Evolutionary conservation across 2,888 invertebrate species (phyloP).

Genomic region (Hyalella azteca): DNA sequence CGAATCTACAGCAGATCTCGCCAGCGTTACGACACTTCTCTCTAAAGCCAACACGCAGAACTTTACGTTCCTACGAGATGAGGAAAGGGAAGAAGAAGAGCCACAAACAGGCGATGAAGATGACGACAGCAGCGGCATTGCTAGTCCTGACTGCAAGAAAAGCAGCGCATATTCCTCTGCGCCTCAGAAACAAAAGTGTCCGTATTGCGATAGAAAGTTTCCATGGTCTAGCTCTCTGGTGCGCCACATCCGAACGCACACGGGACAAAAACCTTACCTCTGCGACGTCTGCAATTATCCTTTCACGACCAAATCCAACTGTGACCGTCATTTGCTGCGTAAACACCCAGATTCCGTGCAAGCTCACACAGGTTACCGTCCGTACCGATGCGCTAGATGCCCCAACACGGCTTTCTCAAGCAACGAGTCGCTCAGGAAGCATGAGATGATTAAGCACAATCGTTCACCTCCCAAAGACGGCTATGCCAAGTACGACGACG

Average conservation of each 20-base stretch:
- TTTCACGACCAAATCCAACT: constrained; percentile 96
- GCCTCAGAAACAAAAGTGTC: constrained; percentile 91
- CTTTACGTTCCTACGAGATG: constrained; percentile 69
- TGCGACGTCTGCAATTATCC: constrained; percentile 90
- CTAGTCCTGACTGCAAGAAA: constrained; percentile 70
- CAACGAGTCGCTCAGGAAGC: constrained; percentile 55
- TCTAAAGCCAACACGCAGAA: constrained; percentile 74
- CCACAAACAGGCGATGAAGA: constrained; percentile 63
- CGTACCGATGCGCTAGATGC: constrained; percentile 53
- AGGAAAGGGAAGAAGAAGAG: constrained; percentile 59
- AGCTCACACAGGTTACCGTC: constrained; percentile 50
- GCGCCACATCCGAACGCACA: constrained; percentile 94
- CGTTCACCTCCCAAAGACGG: constrained; percentile 52
- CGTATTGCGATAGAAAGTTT: constrained; percentile 91
- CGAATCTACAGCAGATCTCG: constrained; percentile 70
- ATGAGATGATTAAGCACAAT: constrained; percentile 58
- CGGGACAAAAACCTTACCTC: constrained; percentile 93
- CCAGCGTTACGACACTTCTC: constrained; percentile 76
- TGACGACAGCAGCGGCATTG: constrained; percentile 67
- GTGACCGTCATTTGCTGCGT: constrained; percentile 89
- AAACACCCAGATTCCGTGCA: constrained; percentile 72
- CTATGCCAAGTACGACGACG: constrained; percentile 4
- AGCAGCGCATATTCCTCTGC: constrained; percentile 94
- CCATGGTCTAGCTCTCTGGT: constrained; percentile 95
- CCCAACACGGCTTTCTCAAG: constrained; percentile 57